phyloP scores from a whole-genome alignment of 2,113 vertebrate species.

The Neodon shergylaensis region DNA sequence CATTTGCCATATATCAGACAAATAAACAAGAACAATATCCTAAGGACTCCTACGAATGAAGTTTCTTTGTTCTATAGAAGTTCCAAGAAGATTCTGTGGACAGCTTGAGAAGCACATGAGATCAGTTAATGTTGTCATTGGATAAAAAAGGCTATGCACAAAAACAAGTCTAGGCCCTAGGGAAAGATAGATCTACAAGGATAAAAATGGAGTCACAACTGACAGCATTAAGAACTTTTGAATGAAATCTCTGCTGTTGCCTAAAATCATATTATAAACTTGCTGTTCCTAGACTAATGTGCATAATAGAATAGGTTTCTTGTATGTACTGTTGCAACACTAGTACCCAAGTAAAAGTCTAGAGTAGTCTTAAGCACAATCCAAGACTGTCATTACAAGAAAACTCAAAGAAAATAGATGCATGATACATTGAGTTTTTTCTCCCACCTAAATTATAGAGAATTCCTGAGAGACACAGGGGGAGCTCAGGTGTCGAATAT shows the following conservation, averaged over 20 bases:
- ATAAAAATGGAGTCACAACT: background rate
- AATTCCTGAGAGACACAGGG: background rate
- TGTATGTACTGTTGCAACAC: background rate
- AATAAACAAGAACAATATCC: conserved; percentile 23
- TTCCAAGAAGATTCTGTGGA: background rate
- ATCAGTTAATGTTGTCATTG: background rate
- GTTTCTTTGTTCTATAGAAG: background rate
- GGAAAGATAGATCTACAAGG: background rate
- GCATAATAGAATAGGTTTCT: background rate
- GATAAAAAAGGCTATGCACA: no score
- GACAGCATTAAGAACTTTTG: background rate
- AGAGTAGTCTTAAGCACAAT: background rate
- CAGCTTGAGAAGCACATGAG: background rate
- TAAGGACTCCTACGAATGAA: background rate
- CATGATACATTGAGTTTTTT: background rate
- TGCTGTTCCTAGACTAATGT: background rate
- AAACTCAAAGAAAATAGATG: background rate
- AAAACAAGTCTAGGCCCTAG: background rate
- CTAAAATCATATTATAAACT: conserved; percentile 15
- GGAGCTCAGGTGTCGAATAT: background rate
- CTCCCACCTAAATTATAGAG: background rate
- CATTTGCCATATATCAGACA: background rate
- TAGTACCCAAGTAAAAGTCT: background rate
- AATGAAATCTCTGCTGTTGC: background rate
- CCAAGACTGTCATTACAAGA: background rate